Evolutionary conservation across 2,113 vertebrate species (phyloP).

Genomic region (Ictalurus punctatus): DNA sequence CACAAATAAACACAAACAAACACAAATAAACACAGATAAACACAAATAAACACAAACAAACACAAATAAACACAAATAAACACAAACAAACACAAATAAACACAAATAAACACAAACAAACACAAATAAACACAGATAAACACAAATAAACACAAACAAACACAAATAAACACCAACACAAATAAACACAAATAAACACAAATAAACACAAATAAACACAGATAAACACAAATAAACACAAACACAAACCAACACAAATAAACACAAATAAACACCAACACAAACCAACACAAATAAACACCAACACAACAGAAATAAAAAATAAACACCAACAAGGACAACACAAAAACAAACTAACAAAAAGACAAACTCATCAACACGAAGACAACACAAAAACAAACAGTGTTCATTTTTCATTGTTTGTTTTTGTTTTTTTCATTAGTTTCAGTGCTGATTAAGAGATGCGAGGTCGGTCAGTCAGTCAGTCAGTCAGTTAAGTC

Average conservation of each 20-base stretch:
- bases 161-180: neutral
- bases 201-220: neutral
- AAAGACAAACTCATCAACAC: neutral
- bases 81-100: neutral
- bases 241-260: neutral
- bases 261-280: too few relatives aligned
- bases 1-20: neutral
- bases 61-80: too few relatives aligned
- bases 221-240: too few relatives aligned
- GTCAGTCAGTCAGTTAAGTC: too few relatives aligned
- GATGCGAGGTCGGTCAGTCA: too few relatives aligned
- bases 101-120: neutral
- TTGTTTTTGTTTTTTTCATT: too few relatives aligned
- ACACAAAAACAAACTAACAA: neutral
- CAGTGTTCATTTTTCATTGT: too few relatives aligned
- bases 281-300: neutral
- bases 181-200: neutral
- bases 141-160: too few relatives aligned
- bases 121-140: neutral
- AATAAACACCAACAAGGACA: neutral
- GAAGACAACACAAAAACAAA: neutral
- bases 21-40: too few relatives aligned
- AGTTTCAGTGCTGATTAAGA: too few relatives aligned
- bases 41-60: neutral
- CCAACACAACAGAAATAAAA: too few relatives aligned